Conservation (phyloP, 1,140 invertebrate species). For the Scaptomyza pallida region DNA sequence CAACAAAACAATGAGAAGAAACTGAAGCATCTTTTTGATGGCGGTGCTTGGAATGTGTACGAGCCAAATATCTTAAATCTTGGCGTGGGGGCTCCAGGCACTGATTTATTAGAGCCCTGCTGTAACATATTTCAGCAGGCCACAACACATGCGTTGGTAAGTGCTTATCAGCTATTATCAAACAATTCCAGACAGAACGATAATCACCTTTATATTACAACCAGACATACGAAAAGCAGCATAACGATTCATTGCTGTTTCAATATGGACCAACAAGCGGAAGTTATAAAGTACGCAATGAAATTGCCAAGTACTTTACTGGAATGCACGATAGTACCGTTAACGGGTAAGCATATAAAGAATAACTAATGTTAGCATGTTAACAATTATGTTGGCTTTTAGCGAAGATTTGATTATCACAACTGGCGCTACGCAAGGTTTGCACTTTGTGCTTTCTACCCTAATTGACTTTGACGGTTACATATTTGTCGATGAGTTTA, state of each 20-base stretch:
- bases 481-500: conserved; percentile 89
- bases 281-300: conserved; percentile 85
- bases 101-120: conserved; percentile 85
- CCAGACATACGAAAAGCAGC: conserved; percentile 84
- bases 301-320: conserved; percentile 85
- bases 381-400: conserved; percentile 25
- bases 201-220: conserved; percentile 11
- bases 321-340: conserved; percentile 84
- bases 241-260: conserved; percentile 85
- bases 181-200: not conserved
- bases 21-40: conserved; percentile 85
- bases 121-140: conserved; percentile 84
- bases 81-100: conserved; percentile 86
- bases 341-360: conserved; percentile 63
- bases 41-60: conserved; percentile 85
- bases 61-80: conserved; percentile 84
- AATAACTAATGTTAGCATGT: conserved; percentile 9
- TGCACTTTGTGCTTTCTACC: conserved; percentile 86
- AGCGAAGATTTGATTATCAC: conserved; percentile 87
- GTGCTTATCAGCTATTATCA: conserved; percentile 7
- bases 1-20: conserved; percentile 33
- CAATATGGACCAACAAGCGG: conserved; percentile 86
- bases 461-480: conserved; percentile 86
- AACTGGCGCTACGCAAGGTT: conserved; percentile 87
- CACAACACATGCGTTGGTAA: conserved; percentile 85